Evolutionary conservation across 2,113 vertebrate species (phyloP).

Genomic region (Bos indicus): DNA sequence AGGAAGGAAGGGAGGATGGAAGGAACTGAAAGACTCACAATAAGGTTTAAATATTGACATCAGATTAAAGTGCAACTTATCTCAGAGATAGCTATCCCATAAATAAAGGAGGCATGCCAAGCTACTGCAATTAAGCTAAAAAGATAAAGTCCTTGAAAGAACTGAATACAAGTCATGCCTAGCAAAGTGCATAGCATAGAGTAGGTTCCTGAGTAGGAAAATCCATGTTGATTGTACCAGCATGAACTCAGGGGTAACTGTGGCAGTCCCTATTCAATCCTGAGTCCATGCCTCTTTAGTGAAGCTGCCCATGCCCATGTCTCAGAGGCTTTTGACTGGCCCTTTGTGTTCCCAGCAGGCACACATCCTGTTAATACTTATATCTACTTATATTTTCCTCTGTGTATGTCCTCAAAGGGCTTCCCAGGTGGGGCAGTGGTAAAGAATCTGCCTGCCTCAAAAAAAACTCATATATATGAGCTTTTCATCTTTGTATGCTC

Average conservation of each 20-base stretch:
- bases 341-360: neutral
- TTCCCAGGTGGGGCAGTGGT: neutral
- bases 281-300: neutral
- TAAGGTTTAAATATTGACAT: neutral
- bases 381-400: neutral
- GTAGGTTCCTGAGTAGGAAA: neutral
- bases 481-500: neutral
- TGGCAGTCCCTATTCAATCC: fast-evolving
- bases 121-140: neutral
- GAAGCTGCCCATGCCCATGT: neutral
- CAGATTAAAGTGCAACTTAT: neutral
- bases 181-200: neutral
- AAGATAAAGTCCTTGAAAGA: neutral
- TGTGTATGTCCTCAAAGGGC: neutral
- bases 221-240: neutral
- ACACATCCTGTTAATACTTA: neutral
- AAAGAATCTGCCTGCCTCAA: neutral
- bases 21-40: neutral
- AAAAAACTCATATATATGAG: neutral
- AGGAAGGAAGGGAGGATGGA: neutral
- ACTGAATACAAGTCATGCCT: neutral
- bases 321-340: neutral
- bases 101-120: neutral
- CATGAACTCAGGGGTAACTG: neutral
- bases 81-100: neutral